These are phyloP conservation scores for Rotaria macrura DNA, from an alignment of 2,888 invertebrate genomes.

Conservation along the genomic window DNA sequence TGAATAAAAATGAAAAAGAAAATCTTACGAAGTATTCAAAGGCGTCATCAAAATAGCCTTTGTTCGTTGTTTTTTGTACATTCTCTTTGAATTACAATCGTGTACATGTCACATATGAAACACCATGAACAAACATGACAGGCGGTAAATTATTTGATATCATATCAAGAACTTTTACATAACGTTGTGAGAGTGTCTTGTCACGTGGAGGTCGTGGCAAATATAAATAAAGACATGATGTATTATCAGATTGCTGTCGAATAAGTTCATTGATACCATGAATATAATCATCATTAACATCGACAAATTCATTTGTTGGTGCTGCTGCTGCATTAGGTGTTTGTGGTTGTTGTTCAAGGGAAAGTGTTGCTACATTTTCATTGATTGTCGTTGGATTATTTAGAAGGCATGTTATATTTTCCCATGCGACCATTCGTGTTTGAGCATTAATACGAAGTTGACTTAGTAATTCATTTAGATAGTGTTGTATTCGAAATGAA, in stretches of 20 bases:
- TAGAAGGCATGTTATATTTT: slow-evolving; percentile 45
- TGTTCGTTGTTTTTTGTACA: no score
- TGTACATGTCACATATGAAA: slow-evolving; percentile 88
- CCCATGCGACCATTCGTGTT: slow-evolving; percentile 56
- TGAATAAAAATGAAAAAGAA: background rate
- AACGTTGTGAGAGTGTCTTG: slow-evolving; percentile 38
- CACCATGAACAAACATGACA: slow-evolving; percentile 81
- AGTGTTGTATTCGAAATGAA: slow-evolving; percentile 43
- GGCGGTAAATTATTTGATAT: slow-evolving; percentile 79
- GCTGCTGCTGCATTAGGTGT: background rate
- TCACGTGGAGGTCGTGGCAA: slow-evolving; percentile 69
- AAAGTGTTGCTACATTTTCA: slow-evolving; percentile 7
- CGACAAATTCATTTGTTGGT: slow-evolving; percentile 24
- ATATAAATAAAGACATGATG: slow-evolving; percentile 82
- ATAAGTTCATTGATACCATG: slow-evolving; percentile 60
- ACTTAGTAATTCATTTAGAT: slow-evolving; percentile 59
- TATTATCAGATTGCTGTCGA: slow-evolving; percentile 61
- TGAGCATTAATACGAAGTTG: slow-evolving; percentile 75
- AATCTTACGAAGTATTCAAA: no score
- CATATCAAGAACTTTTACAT: slow-evolving; percentile 57
- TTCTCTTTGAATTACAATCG: slow-evolving; percentile 59
- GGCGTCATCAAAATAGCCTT: no score
- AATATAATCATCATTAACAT: slow-evolving; percentile 39
- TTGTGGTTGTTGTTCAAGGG: slow-evolving; percentile 26
- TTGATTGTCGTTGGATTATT: slow-evolving; percentile 36